phyloP scores from a whole-genome alignment of 2,113 vertebrate genomes.

The Mixornis gularis region DNA sequence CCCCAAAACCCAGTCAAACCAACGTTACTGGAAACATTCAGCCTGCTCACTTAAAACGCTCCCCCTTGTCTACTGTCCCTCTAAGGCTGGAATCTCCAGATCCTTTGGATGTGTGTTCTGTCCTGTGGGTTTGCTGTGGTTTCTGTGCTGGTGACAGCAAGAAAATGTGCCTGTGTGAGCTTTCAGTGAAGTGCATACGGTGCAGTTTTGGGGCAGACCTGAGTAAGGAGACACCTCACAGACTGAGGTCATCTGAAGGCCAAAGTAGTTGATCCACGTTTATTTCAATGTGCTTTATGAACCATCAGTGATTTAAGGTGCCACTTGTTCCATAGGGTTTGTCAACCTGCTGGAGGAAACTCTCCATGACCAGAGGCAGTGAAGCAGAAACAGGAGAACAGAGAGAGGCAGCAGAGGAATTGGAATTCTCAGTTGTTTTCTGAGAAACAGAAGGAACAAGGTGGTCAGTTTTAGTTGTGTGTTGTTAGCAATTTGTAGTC shows the following conservation, averaged over 20 bases:
- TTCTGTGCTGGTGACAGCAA: not conserved
- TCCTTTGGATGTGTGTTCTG: not conserved
- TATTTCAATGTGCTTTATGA: not conserved
- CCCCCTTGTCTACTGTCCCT: not conserved
- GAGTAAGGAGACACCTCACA: not conserved
- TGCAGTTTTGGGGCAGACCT: not conserved
- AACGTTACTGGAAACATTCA: not conserved
- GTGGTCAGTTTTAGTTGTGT: not conserved
- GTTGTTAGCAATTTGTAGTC: not conserved
- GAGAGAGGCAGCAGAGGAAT: not conserved
- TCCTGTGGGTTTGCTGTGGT: not conserved
- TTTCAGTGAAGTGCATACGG: not conserved
- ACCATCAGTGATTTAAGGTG: not conserved
- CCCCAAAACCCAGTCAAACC: not conserved
- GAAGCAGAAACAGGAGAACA: not conserved
- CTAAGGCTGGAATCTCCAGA: not conserved
- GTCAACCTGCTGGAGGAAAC: not conserved
- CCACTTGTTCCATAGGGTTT: not conserved
- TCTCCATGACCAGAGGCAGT: not conserved
- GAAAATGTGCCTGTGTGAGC: not conserved
- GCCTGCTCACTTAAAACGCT: not conserved
- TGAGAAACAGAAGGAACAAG: not conserved
- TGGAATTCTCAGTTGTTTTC: not conserved
- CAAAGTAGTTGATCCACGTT: not conserved
- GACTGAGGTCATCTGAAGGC: not conserved